Conservation (phyloP, 2,797 vertebrate genomes). For the Pogoniulus pusillus region DNA sequence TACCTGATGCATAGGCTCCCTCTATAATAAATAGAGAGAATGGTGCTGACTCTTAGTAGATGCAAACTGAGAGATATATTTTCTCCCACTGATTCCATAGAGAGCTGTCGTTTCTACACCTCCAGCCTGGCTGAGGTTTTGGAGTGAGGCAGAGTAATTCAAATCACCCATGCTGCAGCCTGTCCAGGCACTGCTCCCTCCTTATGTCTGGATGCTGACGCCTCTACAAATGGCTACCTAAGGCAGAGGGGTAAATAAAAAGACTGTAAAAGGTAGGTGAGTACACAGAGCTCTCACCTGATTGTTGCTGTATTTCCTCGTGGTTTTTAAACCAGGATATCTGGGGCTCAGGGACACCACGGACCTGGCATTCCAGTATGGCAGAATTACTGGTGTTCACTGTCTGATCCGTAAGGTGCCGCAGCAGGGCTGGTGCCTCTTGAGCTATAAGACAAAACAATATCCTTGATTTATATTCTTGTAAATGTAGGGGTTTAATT, state of each 20-base stretch:
- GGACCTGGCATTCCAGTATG: constrained; percentile 81
- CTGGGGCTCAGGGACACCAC: constrained; percentile 84
- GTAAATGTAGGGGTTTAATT: not conserved
- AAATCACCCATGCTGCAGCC: not conserved
- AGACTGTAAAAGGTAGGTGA: not conserved
- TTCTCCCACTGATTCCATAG: not conserved
- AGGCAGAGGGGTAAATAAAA: not conserved
- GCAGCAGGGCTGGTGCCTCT: constrained; percentile 84
- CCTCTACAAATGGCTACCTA: not conserved
- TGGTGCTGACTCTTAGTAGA: not conserved
- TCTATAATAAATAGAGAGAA: not conserved
- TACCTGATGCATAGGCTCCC: not conserved
- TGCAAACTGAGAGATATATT: not conserved
- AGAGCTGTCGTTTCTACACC: not conserved
- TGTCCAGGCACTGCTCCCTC: not conserved
- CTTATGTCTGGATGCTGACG: accelerated
- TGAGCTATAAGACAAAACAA: constrained; percentile 81
- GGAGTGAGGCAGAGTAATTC: not conserved
- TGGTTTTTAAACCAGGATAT: constrained; percentile 94
- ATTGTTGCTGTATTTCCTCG: constrained; percentile 82
- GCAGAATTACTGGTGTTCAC: constrained; percentile 89
- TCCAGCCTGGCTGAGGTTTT: not conserved
- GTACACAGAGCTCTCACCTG: constrained; percentile 80
- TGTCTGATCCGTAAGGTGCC: constrained; percentile 83
- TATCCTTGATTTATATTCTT: constrained; percentile 52